phyloP scores from a whole-genome alignment of 2,888 invertebrate genomes.

The Hirtodrosophila cameraria region DNA sequence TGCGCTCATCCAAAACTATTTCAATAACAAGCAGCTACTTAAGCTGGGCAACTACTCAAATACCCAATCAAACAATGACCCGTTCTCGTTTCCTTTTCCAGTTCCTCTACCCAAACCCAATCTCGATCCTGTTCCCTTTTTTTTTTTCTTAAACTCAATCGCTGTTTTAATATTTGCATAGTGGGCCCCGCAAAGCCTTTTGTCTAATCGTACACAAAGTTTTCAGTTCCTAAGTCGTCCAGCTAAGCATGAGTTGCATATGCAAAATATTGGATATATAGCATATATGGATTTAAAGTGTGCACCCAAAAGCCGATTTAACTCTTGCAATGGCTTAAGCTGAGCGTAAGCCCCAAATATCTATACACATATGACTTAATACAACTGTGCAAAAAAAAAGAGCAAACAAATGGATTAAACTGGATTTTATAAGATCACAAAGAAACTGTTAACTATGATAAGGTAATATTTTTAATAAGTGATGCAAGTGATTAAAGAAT shows the following conservation, averaged over 20 bases:
- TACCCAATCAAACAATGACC: slow-evolving; percentile 63
- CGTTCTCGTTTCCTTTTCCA: slow-evolving; percentile 4
- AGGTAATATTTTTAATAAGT: not conserved
- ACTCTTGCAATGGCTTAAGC: slow-evolving; percentile 65
- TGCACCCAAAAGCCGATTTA: slow-evolving; percentile 58
- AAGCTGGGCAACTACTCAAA: slow-evolving; percentile 43
- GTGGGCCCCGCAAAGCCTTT: slow-evolving; percentile 32
- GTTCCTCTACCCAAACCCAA: slow-evolving; percentile 21
- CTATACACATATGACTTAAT: slow-evolving; percentile 25
- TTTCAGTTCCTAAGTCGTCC: slow-evolving; percentile 34
- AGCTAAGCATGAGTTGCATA: slow-evolving; percentile 40
- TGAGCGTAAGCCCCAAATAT: slow-evolving; percentile 64
- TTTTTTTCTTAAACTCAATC: not conserved
- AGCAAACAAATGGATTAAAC: slow-evolving; percentile 2
- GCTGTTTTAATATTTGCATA: not conserved
- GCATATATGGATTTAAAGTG: slow-evolving; percentile 40
- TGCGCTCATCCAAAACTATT: slow-evolving; percentile 77
- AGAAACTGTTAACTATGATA: not conserved
- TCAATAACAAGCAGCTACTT: slow-evolving; percentile 66
- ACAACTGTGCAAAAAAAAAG: slow-evolving; percentile 5
- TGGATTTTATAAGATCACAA: not conserved
- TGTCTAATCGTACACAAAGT: slow-evolving; percentile 47
- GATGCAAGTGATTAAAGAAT: too few species aligned
- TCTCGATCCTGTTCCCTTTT: not conserved
- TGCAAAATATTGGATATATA: slow-evolving; percentile 66